Conservation (phyloP, 1,140 invertebrate species). For the Pseudoatta argentina region DNA sequence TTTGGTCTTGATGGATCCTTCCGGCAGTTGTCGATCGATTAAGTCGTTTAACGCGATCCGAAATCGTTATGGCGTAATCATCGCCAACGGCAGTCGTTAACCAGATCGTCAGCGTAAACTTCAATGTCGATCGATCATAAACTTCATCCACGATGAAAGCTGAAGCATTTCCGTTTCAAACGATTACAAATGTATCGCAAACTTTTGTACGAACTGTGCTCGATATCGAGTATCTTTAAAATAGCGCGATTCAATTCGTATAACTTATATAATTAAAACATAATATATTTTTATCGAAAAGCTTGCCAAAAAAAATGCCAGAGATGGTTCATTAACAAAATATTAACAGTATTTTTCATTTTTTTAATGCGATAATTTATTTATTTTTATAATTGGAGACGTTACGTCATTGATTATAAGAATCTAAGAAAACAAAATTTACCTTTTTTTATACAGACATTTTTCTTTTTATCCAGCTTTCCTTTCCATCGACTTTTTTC, state of each 20-base stretch:
- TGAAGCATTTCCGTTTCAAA: not conserved
- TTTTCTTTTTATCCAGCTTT: not conserved
- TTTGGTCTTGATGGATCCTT: conserved; percentile 94
- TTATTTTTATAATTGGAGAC: conserved; percentile 21
- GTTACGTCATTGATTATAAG: not conserved
- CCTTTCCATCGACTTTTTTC: not conserved
- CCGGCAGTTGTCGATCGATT: conserved; percentile 92
- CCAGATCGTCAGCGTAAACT: not conserved
- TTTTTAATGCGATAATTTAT: conserved; percentile 2
- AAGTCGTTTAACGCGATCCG: conserved; percentile 51
- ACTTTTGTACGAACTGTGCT: not conserved
- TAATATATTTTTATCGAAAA: conserved; percentile 1
- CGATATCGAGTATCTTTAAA: not conserved
- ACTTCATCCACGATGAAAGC: not conserved
- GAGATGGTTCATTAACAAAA: not conserved
- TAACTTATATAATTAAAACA: not conserved
- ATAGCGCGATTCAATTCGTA: not conserved
- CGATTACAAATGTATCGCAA: not conserved
- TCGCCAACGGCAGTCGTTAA: conserved; percentile 48
- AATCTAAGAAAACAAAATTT: not conserved
- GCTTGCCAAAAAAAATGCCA: not conserved
- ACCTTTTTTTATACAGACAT: not conserved
- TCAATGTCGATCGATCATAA: conserved; percentile 22
- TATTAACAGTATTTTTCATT: not conserved
- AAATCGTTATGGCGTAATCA: not conserved